These are phyloP conservation scores for Oscheius sp. DNA, from an alignment of 2,888 invertebrate species.

Conservation along the genomic window DNA sequence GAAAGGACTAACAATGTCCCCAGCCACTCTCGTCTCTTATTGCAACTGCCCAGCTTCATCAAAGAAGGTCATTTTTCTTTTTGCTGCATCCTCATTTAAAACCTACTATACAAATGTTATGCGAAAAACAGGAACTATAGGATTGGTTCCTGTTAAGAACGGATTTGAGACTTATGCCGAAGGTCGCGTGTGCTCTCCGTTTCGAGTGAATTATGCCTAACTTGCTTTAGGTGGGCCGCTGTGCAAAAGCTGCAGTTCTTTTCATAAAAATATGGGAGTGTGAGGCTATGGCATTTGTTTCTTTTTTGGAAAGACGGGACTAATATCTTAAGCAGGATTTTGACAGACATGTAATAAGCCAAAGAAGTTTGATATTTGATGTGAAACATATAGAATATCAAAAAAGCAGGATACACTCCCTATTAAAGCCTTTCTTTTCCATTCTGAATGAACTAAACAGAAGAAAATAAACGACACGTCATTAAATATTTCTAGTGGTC, in stretches of 20 bases:
- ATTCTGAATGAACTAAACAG: not conserved
- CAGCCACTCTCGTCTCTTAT: constrained; percentile 25
- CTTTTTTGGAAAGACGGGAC: too few relatives aligned
- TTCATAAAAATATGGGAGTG: too few relatives aligned
- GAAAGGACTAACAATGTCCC: constrained; percentile 34
- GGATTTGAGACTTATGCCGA: constrained; percentile 6
- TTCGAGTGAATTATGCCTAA: constrained; percentile 36
- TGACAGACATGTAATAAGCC: too few relatives aligned
- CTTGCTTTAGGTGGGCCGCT: constrained; percentile 20
- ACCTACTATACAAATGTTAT: not conserved
- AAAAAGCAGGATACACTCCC: too few relatives aligned
- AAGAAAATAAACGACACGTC: constrained; percentile 7
- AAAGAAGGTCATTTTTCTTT: constrained; percentile 26
- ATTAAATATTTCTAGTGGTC: constrained; percentile 20
- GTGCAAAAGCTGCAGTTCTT: not conserved
- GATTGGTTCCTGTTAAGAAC: not conserved
- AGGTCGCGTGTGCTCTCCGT: constrained; percentile 28
- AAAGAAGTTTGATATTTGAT: too few relatives aligned
- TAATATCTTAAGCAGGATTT: too few relatives aligned
- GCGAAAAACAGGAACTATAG: not conserved
- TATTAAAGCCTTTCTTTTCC: too few relatives aligned
- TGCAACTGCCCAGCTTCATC: constrained; percentile 20
- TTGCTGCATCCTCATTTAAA: not conserved
- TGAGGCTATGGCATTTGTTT: too few relatives aligned
- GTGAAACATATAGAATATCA: too few relatives aligned